Conservation (phyloP, 2,888 invertebrate species). For the Saturnia japonica region DNA sequence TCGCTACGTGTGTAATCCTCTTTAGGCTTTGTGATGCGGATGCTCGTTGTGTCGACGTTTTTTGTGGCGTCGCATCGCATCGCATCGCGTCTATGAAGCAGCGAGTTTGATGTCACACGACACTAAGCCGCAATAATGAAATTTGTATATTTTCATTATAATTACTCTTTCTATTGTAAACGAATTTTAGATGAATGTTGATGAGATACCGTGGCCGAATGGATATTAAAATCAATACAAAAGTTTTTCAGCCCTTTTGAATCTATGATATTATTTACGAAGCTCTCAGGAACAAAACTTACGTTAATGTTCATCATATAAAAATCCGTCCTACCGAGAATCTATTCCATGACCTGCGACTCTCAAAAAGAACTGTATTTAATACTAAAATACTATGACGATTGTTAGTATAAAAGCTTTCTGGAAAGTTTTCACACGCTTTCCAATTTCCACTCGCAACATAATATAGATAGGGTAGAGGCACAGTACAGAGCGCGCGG, state of each 20-base stretch:
- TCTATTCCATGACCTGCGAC: neutral
- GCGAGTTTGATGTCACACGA: constrained; percentile 11
- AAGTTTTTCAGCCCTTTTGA: too few species aligned
- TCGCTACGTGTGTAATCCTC: constrained; percentile 36
- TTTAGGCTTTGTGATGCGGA: constrained; percentile 26
- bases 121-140: neutral
- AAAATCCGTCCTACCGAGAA: neutral
- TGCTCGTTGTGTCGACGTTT: constrained; percentile 22
- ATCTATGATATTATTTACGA: too few species aligned
- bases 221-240: neutral
- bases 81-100: constrained; percentile 9
- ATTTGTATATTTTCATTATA: neutral
- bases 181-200: neutral
- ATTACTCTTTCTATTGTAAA: neutral
- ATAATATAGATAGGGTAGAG: neutral
- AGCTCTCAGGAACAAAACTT: neutral
- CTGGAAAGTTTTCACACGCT: neutral
- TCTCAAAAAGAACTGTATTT: neutral
- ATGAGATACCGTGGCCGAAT: neutral
- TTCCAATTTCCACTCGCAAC: constrained; percentile 9
- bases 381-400: neutral
- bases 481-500: constrained; percentile 16
- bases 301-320: neutral
- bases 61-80: constrained; percentile 17
- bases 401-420: neutral